Conservation (phyloP, 2,797 vertebrate genomes). For the Phrynocephalus vlangalii region DNA sequence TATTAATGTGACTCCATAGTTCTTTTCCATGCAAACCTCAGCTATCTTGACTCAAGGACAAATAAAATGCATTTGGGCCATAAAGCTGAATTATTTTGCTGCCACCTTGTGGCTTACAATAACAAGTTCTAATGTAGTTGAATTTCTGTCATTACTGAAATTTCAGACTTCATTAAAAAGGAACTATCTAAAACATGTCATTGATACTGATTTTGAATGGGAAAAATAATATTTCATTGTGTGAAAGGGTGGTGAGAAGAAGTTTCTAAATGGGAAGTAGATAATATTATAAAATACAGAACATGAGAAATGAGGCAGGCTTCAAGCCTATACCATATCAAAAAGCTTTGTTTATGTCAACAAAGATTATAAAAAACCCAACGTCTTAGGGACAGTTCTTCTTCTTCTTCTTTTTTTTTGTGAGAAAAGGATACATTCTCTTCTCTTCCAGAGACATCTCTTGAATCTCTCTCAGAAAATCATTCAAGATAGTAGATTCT, state of each 20-base stretch:
- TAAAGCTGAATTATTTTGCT: not conserved
- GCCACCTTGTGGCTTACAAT: slow-evolving; percentile 18
- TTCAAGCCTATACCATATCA: not conserved
- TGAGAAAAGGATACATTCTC: not conserved
- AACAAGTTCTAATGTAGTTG: slow-evolving; percentile 3
- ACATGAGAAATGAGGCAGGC: not conserved
- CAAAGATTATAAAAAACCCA: not conserved
- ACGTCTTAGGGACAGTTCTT: not conserved
- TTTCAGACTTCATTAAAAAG: not conserved
- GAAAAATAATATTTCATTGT: too few species aligned
- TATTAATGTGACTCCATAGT: not conserved
- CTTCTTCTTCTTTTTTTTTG: too few species aligned
- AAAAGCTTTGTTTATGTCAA: not conserved
- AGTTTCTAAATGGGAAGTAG: too few species aligned
- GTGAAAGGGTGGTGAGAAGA: too few species aligned
- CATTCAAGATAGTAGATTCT: not conserved
- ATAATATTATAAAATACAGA: too few species aligned
- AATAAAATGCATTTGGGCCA: not conserved
- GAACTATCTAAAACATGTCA: not conserved
- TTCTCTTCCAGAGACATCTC: not conserved
- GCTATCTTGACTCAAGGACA: not conserved
- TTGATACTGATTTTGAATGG: too few species aligned
- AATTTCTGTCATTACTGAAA: not conserved
- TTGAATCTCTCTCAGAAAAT: not conserved
- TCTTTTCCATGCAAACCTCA: not conserved